Conservation (phyloP, 1,140 invertebrate species). For the Aphaenogaster ashmeadi region DNA sequence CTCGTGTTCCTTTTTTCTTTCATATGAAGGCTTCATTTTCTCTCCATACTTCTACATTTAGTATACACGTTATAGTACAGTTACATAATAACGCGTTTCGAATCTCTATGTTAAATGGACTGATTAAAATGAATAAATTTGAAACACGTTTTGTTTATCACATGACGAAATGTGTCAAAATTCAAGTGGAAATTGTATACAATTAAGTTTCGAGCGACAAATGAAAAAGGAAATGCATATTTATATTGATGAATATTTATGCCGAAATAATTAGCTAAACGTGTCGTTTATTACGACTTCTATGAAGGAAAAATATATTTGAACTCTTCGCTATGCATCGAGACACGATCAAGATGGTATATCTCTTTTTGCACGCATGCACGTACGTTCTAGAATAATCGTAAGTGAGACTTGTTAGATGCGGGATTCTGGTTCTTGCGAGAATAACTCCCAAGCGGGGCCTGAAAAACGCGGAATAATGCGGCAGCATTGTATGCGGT, state of each 20-base stretch:
- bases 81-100: neutral
- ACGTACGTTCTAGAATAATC: slow-evolving; percentile 59
- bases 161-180: neutral
- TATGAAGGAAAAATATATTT: neutral
- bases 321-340: slow-evolving; percentile 6
- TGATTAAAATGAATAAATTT: neutral
- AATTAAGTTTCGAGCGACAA: neutral
- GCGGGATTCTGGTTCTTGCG: slow-evolving; percentile 35
- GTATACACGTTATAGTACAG: neutral
- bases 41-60: neutral
- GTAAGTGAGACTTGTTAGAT: slow-evolving; percentile 53
- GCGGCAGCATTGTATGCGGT: slow-evolving; percentile 68
- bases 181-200: neutral
- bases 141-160: neutral
- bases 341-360: slow-evolving; percentile 20
- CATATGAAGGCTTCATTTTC: slow-evolving; percentile 17
- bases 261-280: slow-evolving; percentile 22
- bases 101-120: neutral
- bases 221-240: neutral
- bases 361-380: slow-evolving; percentile 17
- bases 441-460: slow-evolving; percentile 28
- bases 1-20: slow-evolving; percentile 29
- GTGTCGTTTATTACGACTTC: neutral
- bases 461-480: slow-evolving; percentile 66
- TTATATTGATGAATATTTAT: slow-evolving; percentile 17